phyloP scores from a whole-genome alignment of 2,113 vertebrate species.

The zebrafish (Danio rerio) region GRCz12tu NC_133180.1:60087501-60088000 shows the following conservation, averaged over 20 bases:
- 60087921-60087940: constrained; percentile 20
- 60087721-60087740: too few species aligned
- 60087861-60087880: constrained; percentile 25
- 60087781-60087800: constrained; percentile 25
- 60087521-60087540: constrained; percentile 22
- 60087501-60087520: constrained; percentile 61
- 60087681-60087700: constrained; percentile 16
- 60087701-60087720: too few species aligned
- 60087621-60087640: constrained; percentile 40
- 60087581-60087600: constrained; percentile 61
- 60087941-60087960: not conserved
- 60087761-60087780: constrained; percentile 1
- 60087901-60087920: not conserved
- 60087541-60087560: constrained; percentile 55
- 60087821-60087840: constrained; percentile 50
- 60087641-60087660: not conserved
- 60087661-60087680: not conserved
- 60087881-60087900: not conserved
- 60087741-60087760: not conserved
- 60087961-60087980: not conserved
- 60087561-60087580: constrained; percentile 73
- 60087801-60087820: constrained; percentile 32
- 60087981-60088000: not conserved
- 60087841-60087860: constrained; percentile 14
- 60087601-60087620: constrained; percentile 44